Evolutionary conservation across 2,888 invertebrate species (phyloP), one percentile per base, ranked within the genome.

Genomic region (Hermaeophaga mercurialis): DNA sequence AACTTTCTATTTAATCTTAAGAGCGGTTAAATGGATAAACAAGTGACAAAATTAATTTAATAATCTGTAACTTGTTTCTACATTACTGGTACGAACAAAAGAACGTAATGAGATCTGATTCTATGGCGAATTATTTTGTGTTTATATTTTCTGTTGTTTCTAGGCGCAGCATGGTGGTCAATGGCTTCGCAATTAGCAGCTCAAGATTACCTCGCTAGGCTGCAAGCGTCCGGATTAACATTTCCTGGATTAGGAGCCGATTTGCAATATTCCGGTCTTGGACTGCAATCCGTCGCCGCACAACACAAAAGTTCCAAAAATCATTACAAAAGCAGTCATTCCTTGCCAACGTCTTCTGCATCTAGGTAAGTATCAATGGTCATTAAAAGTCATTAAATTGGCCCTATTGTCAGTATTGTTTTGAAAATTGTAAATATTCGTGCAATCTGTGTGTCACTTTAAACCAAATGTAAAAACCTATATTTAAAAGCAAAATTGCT

Each of bases 111-210:
- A n/a, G n/a, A n/a, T n/a, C n/a, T n/a, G n/a, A n/a, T n/a, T n/a
- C n/a, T n/a, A n/a, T n/a, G n/a, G 31, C 31, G 2, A 31, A 2
- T 31, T 2, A 31, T 31, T 31, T 31, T n/a, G n/a, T n/a, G n/a
- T n/a, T n/a, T n/a, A n/a, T n/a, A n/a, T n/a, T n/a, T n/a, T 36
- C 9, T 38, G 14, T 38, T 38, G 15, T 39, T 39, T 19, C 22
- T 76, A 90, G 91, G 89, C 78, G 89, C 89, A 68, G 89, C 90
- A 55, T 93, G 93, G 93, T 93, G 92, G 91, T 90, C 90, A 15
- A 91, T 93, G 90, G 91, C 92, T 34, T 89, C 89, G 19, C 92
- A 93, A 75, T 80, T 93, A 67, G 92, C 92, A 26, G 91, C 92
- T 0, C 93, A 93, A 76, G 92, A 93, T 78, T 93, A 93, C 78